A percentile compares a stretch with the other conserved stretches of the same genome.
These are phyloP conservation scores for Sandelia bainsii DNA, from an alignment of 2,797 vertebrate genomes.

Conservation along the genomic window DNA sequence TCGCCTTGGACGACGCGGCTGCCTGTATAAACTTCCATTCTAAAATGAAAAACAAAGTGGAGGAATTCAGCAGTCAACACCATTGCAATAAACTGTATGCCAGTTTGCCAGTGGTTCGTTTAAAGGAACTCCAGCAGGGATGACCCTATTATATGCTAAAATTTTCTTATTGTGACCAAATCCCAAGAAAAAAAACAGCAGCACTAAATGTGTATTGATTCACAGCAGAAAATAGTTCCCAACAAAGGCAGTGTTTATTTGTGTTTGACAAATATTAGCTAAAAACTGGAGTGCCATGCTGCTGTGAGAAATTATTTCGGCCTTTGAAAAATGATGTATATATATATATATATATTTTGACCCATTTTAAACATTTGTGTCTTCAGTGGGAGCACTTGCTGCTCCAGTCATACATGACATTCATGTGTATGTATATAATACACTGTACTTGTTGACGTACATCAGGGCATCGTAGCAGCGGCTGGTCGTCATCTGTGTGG, in stretches of 20 bases:
- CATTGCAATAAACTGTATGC: not conserved
- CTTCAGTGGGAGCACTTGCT: not conserved
- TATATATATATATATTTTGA: no score
- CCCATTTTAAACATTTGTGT: no score
- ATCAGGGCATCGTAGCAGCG: slow-evolving; percentile 89
- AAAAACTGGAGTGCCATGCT: no score
- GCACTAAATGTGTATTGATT: not conserved
- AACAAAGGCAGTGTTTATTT: not conserved
- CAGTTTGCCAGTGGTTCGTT: not conserved
- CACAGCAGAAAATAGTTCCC: not conserved
- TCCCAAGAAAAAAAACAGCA: not conserved
- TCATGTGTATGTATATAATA: not conserved
- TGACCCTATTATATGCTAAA: not conserved
- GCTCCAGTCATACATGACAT: not conserved
- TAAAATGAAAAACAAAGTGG: slow-evolving; percentile 35
- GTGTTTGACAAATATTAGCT: not conserved
- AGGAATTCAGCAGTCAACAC: not conserved
- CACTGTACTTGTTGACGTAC: slow-evolving; percentile 56
- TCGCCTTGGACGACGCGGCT: slow-evolving; percentile 88
- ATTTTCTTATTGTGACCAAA: slow-evolving; percentile 1
- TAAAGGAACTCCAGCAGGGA: slow-evolving; percentile 3
- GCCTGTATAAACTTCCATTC: slow-evolving; percentile 80
- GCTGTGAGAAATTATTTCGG: no score
- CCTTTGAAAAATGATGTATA: no score
- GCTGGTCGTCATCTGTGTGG: slow-evolving; percentile 92